A percentile compares a stretch with the other conserved stretches of the same genome.
These are phyloP conservation scores for Pemphredon lugubris DNA, from an alignment of 2,888 invertebrate species.

Conservation along the genomic window DNA sequence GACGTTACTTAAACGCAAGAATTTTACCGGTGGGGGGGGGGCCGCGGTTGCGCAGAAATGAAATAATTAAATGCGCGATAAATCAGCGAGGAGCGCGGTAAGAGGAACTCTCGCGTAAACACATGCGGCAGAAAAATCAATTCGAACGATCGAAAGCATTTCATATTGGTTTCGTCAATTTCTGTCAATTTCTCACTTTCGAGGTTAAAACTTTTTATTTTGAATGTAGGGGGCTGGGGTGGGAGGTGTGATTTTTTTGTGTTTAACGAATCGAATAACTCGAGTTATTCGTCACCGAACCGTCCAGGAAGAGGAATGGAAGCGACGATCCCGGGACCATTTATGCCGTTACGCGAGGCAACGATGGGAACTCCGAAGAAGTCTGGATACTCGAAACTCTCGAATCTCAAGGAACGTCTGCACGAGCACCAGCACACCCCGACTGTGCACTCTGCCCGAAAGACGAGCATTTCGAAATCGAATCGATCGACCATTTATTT, in stretches of 20 bases:
- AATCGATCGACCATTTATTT: slow-evolving; percentile 23
- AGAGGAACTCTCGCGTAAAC: background rate
- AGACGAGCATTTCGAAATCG: slow-evolving; percentile 46
- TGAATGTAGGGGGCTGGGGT: too few species aligned
- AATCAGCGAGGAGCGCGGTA: background rate
- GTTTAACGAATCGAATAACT: too few species aligned
- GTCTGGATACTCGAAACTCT: slow-evolving; percentile 54
- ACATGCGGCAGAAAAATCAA: too few species aligned
- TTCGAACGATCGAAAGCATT: too few species aligned
- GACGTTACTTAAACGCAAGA: slow-evolving; percentile 26
- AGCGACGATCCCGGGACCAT: slow-evolving; percentile 13
- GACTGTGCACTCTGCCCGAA: slow-evolving; percentile 55
- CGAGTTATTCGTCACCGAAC: background rate
- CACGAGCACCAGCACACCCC: slow-evolving; percentile 64
- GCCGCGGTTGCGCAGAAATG: background rate
- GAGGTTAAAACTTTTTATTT: too few species aligned
- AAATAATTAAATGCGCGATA: background rate
- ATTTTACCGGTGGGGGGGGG: too few species aligned
- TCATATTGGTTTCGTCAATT: too few species aligned
- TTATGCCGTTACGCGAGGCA: slow-evolving; percentile 15
- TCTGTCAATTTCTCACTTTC: too few species aligned
- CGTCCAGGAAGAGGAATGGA: background rate
- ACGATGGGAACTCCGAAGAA: slow-evolving; percentile 25
- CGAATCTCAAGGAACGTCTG: slow-evolving; percentile 61
- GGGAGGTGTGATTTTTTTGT: too few species aligned